These are phyloP conservation scores for Drosophila simulans DNA, from an alignment of 1,140 invertebrate species.

Conservation along the genomic window DNA sequence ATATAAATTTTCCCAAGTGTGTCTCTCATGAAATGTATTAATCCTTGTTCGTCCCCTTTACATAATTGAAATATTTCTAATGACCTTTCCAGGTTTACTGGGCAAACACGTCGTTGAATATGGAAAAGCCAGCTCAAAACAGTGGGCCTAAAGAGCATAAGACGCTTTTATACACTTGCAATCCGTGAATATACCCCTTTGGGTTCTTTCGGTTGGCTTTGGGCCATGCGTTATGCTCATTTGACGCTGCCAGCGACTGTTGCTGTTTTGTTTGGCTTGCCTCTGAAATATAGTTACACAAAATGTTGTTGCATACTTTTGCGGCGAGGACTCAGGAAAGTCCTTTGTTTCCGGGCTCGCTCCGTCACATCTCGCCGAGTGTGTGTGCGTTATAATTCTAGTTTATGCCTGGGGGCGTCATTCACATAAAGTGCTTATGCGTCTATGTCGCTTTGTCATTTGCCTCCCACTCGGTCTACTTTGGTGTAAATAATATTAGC, in stretches of 20 bases:
- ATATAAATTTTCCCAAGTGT: background rate
- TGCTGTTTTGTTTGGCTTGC: conserved; percentile 44
- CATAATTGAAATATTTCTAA: conserved; percentile 78
- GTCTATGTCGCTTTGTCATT: conserved; percentile 65
- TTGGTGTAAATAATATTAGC: conserved; percentile 78
- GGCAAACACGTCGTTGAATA: conserved; percentile 53
- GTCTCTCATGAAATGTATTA: conserved; percentile 6
- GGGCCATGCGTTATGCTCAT: conserved; percentile 51
- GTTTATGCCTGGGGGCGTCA: conserved; percentile 75
- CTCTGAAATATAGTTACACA: conserved; percentile 68
- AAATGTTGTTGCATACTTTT: conserved; percentile 64
- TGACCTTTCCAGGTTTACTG: conserved; percentile 76
- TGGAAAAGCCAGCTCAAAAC: background rate
- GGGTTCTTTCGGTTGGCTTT: conserved; percentile 4
- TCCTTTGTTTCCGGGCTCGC: conserved; percentile 16
- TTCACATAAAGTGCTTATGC: conserved; percentile 78
- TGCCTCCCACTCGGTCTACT: conserved; percentile 2
- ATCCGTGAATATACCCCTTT: conserved; percentile 13
- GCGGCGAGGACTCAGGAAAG: conserved; percentile 6
- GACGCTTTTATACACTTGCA: conserved; percentile 12
- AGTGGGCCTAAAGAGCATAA: background rate
- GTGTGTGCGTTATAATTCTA: conserved; percentile 66
- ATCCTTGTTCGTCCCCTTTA: conserved; percentile 39
- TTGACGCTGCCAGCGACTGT: conserved; percentile 31
- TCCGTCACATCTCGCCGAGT: conserved; percentile 25